Conservation (phyloP, 2,113 vertebrate genomes). For the Solea senegalensis region DNA sequence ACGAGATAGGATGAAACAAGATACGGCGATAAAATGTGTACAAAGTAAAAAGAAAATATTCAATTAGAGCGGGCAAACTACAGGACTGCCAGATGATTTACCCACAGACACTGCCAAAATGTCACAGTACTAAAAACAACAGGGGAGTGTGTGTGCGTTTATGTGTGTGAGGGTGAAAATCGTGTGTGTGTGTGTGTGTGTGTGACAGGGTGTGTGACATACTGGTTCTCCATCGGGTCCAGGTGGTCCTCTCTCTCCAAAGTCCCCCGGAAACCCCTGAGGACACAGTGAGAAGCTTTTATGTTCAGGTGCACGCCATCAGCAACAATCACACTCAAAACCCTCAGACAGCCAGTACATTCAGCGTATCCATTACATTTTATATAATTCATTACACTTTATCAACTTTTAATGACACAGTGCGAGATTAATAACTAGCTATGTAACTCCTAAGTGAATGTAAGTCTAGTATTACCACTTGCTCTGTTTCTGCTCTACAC, state of each 20-base stretch:
- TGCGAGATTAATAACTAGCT: too few relatives aligned
- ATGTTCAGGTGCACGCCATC: constrained; percentile 28
- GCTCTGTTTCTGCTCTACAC: too few relatives aligned
- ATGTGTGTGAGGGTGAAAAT: constrained; percentile 14
- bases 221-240: constrained; percentile 97
- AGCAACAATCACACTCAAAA: not conserved
- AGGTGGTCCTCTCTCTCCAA: constrained; percentile 94
- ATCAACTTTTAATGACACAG: not conserved
- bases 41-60: constrained; percentile 25
- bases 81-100: constrained; percentile 46
- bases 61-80: constrained; percentile 40
- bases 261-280: constrained; percentile 96
- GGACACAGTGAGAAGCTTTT: constrained; percentile 57
- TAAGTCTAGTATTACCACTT: too few relatives aligned
- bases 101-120: constrained; percentile 32
- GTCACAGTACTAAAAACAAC: constrained; percentile 49
- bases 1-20: constrained; percentile 41
- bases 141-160: constrained; percentile 12
- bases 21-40: constrained; percentile 44
- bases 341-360: constrained; percentile 3
- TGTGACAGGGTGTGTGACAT: constrained; percentile 74
- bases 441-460: too few relatives aligned
- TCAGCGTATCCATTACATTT: not conserved
- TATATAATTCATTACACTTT: not conserved
- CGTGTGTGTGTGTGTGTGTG: constrained; percentile 8